A percentile compares a stretch with the other conserved stretches of the same genome.
These are phyloP conservation scores for Cardiocondyla obscurior DNA, from an alignment of 1,140 invertebrate species.

Conservation along the genomic window DNA sequence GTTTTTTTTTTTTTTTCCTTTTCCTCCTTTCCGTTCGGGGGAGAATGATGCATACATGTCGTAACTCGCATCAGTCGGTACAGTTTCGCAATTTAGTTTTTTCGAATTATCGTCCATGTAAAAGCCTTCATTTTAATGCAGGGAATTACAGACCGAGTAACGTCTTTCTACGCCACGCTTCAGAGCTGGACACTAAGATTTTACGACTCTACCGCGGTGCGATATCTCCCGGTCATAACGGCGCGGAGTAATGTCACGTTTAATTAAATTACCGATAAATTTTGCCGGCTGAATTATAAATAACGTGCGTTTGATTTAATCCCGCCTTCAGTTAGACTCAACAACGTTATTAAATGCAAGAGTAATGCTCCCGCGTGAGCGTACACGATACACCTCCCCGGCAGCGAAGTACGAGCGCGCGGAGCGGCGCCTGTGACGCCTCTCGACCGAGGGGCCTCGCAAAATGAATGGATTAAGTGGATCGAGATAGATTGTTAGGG, in stretches of 20 bases:
- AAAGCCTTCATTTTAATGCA: background rate
- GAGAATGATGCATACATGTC: background rate
- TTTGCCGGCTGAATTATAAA: background rate
- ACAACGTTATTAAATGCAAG: constrained; percentile 35
- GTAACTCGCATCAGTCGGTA: background rate
- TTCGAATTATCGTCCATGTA: background rate
- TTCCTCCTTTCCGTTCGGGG: background rate
- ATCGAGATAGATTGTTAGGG: constrained; percentile 50
- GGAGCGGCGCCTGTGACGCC: background rate
- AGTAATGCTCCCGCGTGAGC: constrained; percentile 13
- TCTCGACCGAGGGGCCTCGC: background rate
- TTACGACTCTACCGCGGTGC: background rate
- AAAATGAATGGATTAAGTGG: constrained; percentile 44
- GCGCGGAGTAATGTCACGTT: background rate
- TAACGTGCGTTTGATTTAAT: constrained; percentile 40
- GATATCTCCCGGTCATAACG: background rate
- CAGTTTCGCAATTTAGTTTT: background rate
- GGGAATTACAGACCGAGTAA: background rate
- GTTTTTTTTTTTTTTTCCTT: constrained; percentile 7
- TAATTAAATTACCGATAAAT: constrained; percentile 28
- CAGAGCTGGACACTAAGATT: background rate
- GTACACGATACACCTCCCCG: background rate
- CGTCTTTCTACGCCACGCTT: background rate
- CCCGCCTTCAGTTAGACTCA: constrained; percentile 27
- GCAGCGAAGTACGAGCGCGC: background rate